These are phyloP conservation scores for Copidosoma aretas DNA, from an alignment of 2,888 invertebrate species.

Conservation along the genomic window DNA sequence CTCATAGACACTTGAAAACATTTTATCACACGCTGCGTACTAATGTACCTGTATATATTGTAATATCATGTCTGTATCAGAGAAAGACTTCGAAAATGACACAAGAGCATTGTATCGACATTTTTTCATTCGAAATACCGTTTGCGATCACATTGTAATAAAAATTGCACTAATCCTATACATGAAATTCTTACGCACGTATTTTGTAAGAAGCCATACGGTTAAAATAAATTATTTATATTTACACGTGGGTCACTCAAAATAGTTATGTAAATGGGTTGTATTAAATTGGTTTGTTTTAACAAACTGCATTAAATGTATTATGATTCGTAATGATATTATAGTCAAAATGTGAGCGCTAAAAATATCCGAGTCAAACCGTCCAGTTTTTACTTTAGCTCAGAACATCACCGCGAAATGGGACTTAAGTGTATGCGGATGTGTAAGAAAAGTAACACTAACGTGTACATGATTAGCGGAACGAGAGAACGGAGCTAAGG, in stretches of 20 bases:
- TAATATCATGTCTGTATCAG: neutral
- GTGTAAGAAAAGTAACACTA: neutral
- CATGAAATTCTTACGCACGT: too few species aligned
- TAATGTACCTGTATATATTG: neutral
- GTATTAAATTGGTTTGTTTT: too few species aligned
- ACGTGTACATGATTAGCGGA: neutral
- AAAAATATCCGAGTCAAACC: too few species aligned
- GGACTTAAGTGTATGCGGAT: neutral
- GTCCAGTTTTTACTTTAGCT: neutral
- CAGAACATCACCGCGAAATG: neutral
- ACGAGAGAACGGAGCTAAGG: constrained; percentile 21
- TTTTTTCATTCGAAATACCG: neutral
- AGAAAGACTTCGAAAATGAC: neutral
- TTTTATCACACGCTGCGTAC: neutral
- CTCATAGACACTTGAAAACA: neutral
- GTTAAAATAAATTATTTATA: too few species aligned
- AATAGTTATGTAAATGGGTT: too few species aligned
- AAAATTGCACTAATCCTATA: too few species aligned
- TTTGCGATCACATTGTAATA: neutral
- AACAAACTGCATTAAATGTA: too few species aligned
- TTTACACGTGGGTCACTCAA: too few species aligned
- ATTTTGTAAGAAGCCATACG: too few species aligned
- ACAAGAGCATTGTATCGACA: neutral
- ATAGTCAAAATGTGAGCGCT: too few species aligned
- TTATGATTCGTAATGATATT: too few species aligned